Evolutionary conservation across 2,113 vertebrate species (phyloP), one percentile per base, ranked within the genome.

Genomic region (Nematolebias whitei): DNA sequence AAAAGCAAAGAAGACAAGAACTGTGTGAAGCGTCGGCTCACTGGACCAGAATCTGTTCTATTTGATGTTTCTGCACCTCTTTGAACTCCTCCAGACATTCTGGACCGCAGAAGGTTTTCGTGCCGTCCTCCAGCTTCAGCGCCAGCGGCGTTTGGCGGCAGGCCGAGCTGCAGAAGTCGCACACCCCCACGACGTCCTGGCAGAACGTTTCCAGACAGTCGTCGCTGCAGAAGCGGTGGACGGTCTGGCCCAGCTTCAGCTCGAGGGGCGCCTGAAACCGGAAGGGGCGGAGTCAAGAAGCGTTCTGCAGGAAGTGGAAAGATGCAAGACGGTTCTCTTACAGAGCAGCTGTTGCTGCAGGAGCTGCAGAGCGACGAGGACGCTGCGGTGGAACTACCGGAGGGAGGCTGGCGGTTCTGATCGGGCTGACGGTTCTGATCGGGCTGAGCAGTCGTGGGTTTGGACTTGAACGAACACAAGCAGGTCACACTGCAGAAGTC

Each of bases 401-500:
- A n/a, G n/a, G n/a, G n/a, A n/a, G n/a, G n/a, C n/a, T n/a, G n/a
- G n/a, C n/a, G n/a, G n/a, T n/a, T n/a, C n/a, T n/a, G n/a, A n/a
- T n/a, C n/a, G n/a, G n/a, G n/a, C n/a, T n/a, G n/a, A n/a, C n/a
- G n/a, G n/a, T n/a, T n/a, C n/a, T n/a, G n/a, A n/a, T n/a, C n/a
- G 20, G 19, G 29, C 15, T 32, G 48, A 5, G 2, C 0, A 12
- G 51, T 10, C 1, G 1, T 3, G 13, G 19, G 0, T 0, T 91
- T 93, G 76, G 91, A 87, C 69, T 95, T 95, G 5, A 95, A 96
- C 0, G 90, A 83, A 29, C 88, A 90, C 49, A 98, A 92, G 82
- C 97, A 98, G 22, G 91, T 88, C 2, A 91, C 87, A 77, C 95
- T 96, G 90, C 97, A 98, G 91, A 98, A 98, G 78, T 97, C 94